phyloP scores from a whole-genome alignment of 2,797 vertebrate species.

The Sebastes itinus region DNA sequence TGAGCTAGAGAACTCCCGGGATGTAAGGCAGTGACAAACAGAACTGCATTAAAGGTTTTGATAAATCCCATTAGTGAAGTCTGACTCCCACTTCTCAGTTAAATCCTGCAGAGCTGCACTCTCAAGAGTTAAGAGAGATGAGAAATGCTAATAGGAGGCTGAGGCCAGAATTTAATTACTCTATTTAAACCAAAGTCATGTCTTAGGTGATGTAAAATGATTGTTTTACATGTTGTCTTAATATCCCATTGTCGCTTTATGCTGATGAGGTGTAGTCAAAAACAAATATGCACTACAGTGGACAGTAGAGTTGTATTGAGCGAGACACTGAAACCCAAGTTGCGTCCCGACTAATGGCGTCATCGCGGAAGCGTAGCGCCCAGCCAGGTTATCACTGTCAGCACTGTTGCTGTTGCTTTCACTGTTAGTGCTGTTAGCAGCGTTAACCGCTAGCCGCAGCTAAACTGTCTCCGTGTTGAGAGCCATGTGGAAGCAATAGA shows the following conservation, averaged over 20 bases:
- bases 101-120: constrained; percentile 48
- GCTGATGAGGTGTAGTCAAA: neutral
- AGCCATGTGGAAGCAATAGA: too few relatives aligned
- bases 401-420: too few relatives aligned
- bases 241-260: neutral
- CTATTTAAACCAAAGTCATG: constrained; percentile 8
- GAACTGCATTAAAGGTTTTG: constrained; percentile 49
- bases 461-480: too few relatives aligned
- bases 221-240: constrained; percentile 17
- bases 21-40: constrained; percentile 60
- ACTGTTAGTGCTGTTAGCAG: too few relatives aligned
- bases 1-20: constrained; percentile 50
- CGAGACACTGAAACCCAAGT: too few relatives aligned
- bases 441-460: too few relatives aligned
- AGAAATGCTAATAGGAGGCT: constrained; percentile 51
- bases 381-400: too few relatives aligned
- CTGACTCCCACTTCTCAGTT: constrained; percentile 39
- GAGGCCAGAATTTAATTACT: constrained; percentile 40
- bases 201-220: neutral
- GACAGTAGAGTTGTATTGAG: neutral
- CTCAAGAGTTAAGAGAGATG: constrained; percentile 40
- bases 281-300: neutral
- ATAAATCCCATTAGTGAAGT: constrained; percentile 57
- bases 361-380: too few relatives aligned
- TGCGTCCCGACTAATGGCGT: too few relatives aligned